Evolutionary conservation across 1,140 invertebrate species (phyloP).

Genomic region (Parasteatoda tepidariorum): DNA sequence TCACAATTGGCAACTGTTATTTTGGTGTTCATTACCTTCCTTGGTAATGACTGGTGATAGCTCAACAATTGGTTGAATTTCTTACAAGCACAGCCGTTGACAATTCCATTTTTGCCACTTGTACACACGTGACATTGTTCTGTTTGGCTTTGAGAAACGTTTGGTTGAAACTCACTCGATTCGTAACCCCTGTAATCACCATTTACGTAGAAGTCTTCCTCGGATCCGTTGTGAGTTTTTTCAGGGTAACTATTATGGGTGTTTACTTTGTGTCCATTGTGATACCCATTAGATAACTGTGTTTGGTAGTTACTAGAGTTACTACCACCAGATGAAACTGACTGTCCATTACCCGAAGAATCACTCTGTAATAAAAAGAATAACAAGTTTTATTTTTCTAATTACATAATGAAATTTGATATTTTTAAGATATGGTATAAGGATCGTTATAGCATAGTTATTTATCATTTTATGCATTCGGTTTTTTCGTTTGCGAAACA

Average conservation of each 20-base stretch:
- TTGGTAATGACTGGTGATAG: slow-evolving; percentile 49
- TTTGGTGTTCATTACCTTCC: slow-evolving; percentile 15
- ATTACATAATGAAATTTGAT: no score
- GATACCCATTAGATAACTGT: slow-evolving; percentile 1
- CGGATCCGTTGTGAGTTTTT: slow-evolving; percentile 17
- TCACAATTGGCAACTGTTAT: slow-evolving; percentile 21
- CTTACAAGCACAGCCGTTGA: slow-evolving; percentile 30
- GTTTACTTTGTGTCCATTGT: slow-evolving; percentile 16
- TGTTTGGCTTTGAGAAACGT: neutral
- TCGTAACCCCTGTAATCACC: slow-evolving; percentile 57
- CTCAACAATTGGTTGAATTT: slow-evolving; percentile 24
- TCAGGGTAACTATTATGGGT: neutral
- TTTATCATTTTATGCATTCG: no score
- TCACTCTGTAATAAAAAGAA: slow-evolving; percentile 26
- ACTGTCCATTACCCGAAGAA: neutral
- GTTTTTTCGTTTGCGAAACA: no score
- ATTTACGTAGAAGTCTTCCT: slow-evolving; percentile 45
- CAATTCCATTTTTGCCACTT: slow-evolving; percentile 28
- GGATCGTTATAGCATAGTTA: no score
- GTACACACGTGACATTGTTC: slow-evolving; percentile 28
- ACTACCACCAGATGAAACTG: neutral
- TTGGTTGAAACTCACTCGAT: slow-evolving; percentile 45
- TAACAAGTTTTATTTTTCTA: no score
- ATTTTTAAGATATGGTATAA: no score
- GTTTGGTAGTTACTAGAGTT: neutral